Evolutionary conservation across 2,797 vertebrate genomes (phyloP).

Genomic region (Synanceia verrucosa): DNA sequence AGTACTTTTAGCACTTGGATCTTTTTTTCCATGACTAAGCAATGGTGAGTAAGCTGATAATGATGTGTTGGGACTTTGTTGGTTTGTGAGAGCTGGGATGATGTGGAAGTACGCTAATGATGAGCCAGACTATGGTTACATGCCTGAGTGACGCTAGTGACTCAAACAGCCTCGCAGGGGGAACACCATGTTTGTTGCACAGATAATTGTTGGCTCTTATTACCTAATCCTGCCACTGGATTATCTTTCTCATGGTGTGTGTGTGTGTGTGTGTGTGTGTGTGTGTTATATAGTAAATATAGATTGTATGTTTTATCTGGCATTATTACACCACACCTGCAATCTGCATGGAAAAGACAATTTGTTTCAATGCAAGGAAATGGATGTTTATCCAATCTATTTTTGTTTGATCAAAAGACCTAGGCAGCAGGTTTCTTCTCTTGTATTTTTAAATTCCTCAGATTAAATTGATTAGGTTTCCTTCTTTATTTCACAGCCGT

Average conservation of each 20-base stretch:
- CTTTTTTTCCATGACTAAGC: constrained; percentile 68
- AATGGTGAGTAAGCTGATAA: constrained; percentile 48
- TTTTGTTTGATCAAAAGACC: not conserved
- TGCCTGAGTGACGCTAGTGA: constrained; percentile 57
- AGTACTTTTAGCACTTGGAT: constrained; percentile 26
- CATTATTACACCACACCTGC: not conserved
- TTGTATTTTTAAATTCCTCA: not conserved
- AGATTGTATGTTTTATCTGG: constrained; percentile 3
- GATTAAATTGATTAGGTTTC: not conserved
- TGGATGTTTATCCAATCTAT: not conserved
- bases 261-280: constrained; percentile 20
- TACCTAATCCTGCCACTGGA: constrained; percentile 55
- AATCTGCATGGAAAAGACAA: too few relatives aligned
- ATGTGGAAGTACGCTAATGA: constrained; percentile 38
- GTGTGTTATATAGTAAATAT: constrained; percentile 19
- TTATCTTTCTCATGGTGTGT: constrained; percentile 56
- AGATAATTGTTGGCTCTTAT: constrained; percentile 64
- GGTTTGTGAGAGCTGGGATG: constrained; percentile 8
- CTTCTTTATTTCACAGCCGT: not conserved
- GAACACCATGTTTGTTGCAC: constrained; percentile 43
- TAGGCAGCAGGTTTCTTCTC: not conserved
- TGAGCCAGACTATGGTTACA: constrained; percentile 38
- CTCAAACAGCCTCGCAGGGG: constrained; percentile 38
- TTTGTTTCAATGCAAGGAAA: too few relatives aligned
- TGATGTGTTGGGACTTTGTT: constrained; percentile 52